Base-by-base conservation (phyloP, 2,113 vertebrate species). In the Phoxinus phoxinus region DNA sequence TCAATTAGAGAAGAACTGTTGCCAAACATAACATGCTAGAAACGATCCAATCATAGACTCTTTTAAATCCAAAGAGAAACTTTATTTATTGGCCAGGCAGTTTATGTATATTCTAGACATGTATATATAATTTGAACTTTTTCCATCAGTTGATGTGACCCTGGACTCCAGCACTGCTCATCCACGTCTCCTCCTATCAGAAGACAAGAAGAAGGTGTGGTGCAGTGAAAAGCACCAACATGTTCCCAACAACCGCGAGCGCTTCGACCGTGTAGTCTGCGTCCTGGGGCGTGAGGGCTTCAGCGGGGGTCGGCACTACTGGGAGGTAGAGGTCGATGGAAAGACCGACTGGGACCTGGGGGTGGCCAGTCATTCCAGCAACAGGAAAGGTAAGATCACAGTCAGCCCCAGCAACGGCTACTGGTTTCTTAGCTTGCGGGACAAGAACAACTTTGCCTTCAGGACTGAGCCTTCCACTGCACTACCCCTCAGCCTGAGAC, bases 321-420 rank as follows among this genome's bases (percentile, higher is more conserved):
- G 94, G 94, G 94, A 95, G 93, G 94, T 95, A 78, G 91, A 94
- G 7, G 94, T 95, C 37, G 91, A 87, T 0, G 88, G 87, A 63
- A 95, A 95, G 88, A 94, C 93, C 0, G 94, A 95, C 93, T 95
- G 94, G 94, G 93, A 95, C 65, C 82, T 95, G 65, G 94, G 94
- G 0, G 92, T 95, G 32, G 92, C 92, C 78, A 89, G 65, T 53
- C 81, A 91, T 2, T 93, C 93, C 0, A 78, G 89, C 86, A 94
- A 89, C 89, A 94, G 94, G 87, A 95, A 95, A 87, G 94, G 94
- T 30, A 94, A 93, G 87, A 83, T 95, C 21, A 87, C 90, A 0
- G 86, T 95, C 6, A 94, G 84, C 3, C 95, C 95, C 0, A 87
- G 86, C 80, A 92, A 94, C 2, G 94, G 94, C 51, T 95, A 92